Evolutionary conservation across 1,140 invertebrate species (phyloP).

Genomic region (Fragariocoptes setiger): DNA sequence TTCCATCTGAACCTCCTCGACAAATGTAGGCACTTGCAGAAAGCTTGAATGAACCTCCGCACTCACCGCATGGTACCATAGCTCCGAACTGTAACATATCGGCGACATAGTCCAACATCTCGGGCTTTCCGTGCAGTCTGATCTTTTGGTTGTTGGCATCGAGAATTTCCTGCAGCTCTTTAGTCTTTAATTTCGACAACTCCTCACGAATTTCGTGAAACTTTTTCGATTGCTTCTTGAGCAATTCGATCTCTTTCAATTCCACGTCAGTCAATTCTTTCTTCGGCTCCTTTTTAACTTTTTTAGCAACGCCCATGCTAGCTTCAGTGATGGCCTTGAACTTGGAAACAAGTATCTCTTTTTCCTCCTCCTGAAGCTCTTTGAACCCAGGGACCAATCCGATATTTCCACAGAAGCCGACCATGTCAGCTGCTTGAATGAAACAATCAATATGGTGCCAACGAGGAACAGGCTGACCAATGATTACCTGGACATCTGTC

Average conservation of each 20-base stretch:
- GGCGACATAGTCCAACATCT: not conserved
- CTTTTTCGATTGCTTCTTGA: not conserved
- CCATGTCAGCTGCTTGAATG: slow-evolving; percentile 31
- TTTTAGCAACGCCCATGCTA: not conserved
- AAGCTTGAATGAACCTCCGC: not conserved
- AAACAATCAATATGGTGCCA: slow-evolving; percentile 89
- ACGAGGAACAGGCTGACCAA: slow-evolving; percentile 29
- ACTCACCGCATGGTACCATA: not conserved
- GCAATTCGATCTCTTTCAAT: not conserved
- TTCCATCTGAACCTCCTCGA: not conserved
- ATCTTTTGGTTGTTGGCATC: not conserved
- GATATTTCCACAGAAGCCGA: slow-evolving; percentile 32
- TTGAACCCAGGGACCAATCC: not conserved
- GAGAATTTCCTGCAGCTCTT: not conserved
- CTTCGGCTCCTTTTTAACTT: not conserved
- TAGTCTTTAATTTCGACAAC: not conserved
- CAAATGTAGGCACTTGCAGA: not conserved
- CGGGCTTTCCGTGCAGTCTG: not conserved
- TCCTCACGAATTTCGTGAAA: not conserved
- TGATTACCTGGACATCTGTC: slow-evolving; percentile 31
- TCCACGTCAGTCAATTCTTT: not conserved
- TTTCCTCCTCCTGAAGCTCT: not conserved
- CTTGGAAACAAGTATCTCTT: not conserved
- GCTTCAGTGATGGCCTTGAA: not conserved
- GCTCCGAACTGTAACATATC: not conserved